phyloP scores from a whole-genome alignment of 2,113 vertebrate species.

The Alexandromys fortis region DNA sequence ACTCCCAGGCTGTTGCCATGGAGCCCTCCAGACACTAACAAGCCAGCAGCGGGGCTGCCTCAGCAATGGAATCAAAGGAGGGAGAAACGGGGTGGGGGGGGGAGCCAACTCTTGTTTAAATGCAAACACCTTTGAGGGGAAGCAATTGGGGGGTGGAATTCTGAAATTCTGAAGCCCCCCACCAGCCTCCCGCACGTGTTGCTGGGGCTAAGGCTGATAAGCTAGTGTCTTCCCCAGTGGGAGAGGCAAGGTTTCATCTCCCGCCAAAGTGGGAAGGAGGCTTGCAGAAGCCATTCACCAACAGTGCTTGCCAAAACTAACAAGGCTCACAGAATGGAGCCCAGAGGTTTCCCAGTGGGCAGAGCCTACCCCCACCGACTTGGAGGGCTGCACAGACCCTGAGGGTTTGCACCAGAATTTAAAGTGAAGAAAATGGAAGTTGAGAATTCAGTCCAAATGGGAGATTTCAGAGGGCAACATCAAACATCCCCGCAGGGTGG shows the following conservation, averaged over 20 bases:
- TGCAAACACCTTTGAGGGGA: slow-evolving; percentile 76
- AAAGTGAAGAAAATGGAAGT: slow-evolving; percentile 54
- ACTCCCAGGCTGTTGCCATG: slow-evolving; percentile 73
- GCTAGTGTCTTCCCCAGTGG: neutral
- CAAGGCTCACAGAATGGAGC: slow-evolving; percentile 21
- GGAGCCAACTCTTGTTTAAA: slow-evolving; percentile 74
- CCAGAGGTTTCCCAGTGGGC: neutral
- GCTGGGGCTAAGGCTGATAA: slow-evolving; percentile 10
- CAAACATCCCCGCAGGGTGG: neutral
- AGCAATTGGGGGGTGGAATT: slow-evolving; percentile 34
- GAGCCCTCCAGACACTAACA: slow-evolving; percentile 64
- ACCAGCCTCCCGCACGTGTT: neutral
- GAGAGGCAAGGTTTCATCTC: slow-evolving; percentile 26
- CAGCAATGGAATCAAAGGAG: slow-evolving; percentile 52
- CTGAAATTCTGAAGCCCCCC: slow-evolving; percentile 40
- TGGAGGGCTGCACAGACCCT: neutral
- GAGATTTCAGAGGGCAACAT: neutral
- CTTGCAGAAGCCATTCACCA: slow-evolving; percentile 20
- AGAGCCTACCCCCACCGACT: neutral
- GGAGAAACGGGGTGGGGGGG: slow-evolving; percentile 15
- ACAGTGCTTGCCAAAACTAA: neutral
- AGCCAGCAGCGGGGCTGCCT: neutral
- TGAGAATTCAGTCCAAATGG: neutral
- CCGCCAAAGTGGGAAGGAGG: slow-evolving; percentile 17
- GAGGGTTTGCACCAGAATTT: slow-evolving; percentile 59